Evolutionary conservation across 2,797 vertebrate genomes (phyloP), one percentile per base, ranked within the genome.

Genomic region (Falco concolor): DNA sequence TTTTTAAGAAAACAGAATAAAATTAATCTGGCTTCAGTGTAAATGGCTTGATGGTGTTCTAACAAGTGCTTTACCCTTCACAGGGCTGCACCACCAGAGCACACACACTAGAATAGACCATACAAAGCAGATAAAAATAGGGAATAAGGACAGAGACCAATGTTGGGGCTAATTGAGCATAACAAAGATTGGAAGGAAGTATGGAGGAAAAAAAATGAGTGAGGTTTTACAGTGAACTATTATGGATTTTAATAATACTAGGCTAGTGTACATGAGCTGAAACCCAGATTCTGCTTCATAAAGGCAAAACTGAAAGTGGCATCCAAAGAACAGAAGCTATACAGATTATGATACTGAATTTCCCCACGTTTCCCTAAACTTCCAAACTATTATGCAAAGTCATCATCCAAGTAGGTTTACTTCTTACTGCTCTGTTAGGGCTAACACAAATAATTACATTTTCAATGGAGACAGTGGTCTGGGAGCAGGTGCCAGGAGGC

Each of bases 391-490:
- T 14, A 16, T 10, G 27, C 38, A 61, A 81, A 81, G 44, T 81
- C 47, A n/a, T 56, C 38, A 42, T 34, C 25, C 52, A 79, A 34
- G 70, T 56, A 73, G 32, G 64, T 80, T 79, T 45, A 24, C 40
- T 76, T 88, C 54, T 82, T 44, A 25, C 7, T n/a, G 16, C 24
- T 81, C 30, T 40, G 28, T 47, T 59, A 87, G 22, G n/a, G 14
- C 28, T 84, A 72, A 74, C 34, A 72, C 23, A 80, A 72, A 50
- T 57, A 95, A 65, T 85, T 80, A 57, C 24, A 38, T 87, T 75
- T 76, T 30, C 19, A 42, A 44, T 7, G 17, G 59, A 77, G 61
- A 76, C 15, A 3, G 0, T 83, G n/a, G 54, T 47, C 30, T 54
- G 22, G 23, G 28, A 75, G n/a, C 15, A 50, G 69, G 22, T n/a